A percentile compares a stretch with the other conserved stretches of the same genome.
These are phyloP conservation scores for Macrobrachium nipponense DNA, from an alignment of 1,140 invertebrate species.

Conservation along the genomic window DNA sequence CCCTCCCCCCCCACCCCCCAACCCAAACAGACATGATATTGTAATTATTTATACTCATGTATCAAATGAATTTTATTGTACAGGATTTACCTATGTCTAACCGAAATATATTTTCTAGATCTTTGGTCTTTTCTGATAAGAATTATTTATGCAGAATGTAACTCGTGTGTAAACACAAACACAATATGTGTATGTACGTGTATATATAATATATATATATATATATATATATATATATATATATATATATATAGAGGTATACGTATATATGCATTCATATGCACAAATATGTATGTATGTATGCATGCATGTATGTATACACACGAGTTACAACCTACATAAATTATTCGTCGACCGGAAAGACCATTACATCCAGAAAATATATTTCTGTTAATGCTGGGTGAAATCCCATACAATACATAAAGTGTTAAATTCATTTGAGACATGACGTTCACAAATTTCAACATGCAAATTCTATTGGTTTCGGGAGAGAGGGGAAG, in stretches of 20 bases:
- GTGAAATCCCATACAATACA: neutral
- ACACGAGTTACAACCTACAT: neutral
- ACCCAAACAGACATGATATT: too few relatives aligned
- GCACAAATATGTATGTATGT: neutral
- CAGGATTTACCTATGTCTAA: too few relatives aligned
- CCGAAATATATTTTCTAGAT: too few relatives aligned
- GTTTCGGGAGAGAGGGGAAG: too few relatives aligned
- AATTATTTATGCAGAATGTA: neutral
- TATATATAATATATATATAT: conserved; percentile 10
- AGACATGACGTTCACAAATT: too few relatives aligned
- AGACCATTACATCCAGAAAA: neutral
- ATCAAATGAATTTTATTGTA: too few relatives aligned
- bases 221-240: conserved; percentile 13
- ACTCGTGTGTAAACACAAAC: neutral
- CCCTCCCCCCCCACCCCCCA: too few relatives aligned
- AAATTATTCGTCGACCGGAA: neutral
- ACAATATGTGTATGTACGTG: conserved; percentile 4
- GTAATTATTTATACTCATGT: too few relatives aligned
- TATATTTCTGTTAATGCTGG: neutral
- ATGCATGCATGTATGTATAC: neutral
- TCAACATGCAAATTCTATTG: too few relatives aligned
- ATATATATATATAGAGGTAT: too few relatives aligned
- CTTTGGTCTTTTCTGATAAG: too few relatives aligned
- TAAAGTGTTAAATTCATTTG: neutral
- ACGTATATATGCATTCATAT: conserved; percentile 20